Percentiles rank a stretch among this genome's conserved stretches.
Evolutionary conservation across 2,113 vertebrate genomes (phyloP).

Genomic region (Morphnarchus princeps): DNA sequence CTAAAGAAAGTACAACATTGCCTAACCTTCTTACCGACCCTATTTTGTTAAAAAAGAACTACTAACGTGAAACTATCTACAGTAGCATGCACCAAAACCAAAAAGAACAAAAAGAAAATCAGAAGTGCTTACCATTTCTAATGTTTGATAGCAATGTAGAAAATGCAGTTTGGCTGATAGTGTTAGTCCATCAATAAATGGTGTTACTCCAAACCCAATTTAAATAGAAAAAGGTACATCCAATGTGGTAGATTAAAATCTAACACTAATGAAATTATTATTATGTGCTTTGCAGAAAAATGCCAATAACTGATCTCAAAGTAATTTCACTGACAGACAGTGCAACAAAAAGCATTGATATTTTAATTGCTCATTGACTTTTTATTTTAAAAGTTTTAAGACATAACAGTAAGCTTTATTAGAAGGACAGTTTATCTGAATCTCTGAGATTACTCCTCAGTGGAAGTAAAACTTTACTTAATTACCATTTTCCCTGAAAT

Average conservation of each 20-base stretch:
- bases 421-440: not conserved
- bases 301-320: not conserved
- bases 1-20: not conserved
- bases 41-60: not conserved
- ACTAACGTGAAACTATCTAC: not conserved
- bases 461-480: not conserved
- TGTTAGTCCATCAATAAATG: not conserved
- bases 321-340: not conserved
- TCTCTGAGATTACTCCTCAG: not conserved
- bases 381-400: not conserved
- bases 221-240: not conserved
- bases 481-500: not conserved
- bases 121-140: not conserved
- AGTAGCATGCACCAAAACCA: not conserved
- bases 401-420: not conserved
- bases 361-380: not conserved
- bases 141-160: not conserved
- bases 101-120: not conserved
- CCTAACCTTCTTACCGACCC: not conserved
- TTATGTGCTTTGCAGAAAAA: not conserved
- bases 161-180: not conserved
- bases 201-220: not conserved
- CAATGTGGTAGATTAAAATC: not conserved
- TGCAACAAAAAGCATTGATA: not conserved
- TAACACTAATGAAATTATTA: not conserved